Base-by-base conservation (phyloP, 2,888 invertebrate species). In the Cosmorhoe ocellata region DNA sequence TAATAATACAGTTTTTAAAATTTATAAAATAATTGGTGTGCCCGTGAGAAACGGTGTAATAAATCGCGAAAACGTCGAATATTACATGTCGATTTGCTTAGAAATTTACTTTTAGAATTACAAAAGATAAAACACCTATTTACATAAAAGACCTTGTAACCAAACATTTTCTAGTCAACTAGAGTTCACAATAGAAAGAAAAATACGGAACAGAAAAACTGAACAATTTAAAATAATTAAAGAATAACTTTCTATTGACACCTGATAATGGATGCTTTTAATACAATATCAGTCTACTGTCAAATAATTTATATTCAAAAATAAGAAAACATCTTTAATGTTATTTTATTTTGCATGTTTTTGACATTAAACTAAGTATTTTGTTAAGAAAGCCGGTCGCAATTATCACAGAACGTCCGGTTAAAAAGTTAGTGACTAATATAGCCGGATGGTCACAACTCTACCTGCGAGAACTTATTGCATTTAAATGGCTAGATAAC, bases 101-200 rank as follows among this genome's bases (percentile, higher is more conserved):
- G n/a, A n/a, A n/a, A n/a, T n/a, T n/a, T n/a, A 42, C 31, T 39
- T 47, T 45, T 41, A 42, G 46, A 38, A 40, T 56, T 46, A 53
- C 53, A 39, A 47, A 48, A 59, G 56, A 56, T 56, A 59, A 56
- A 46, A 56, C 36, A 12, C 7, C 45, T 36, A 58, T 56, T 53
- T 51, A 53, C 52, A 32, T 45, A 48, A 48, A 46, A 42, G 30
- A 39, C 9, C n/a, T 44, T 39, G 37, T 44, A 26, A 12, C 45
- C 51, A 54, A 46, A 48, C 36, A 10, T 33, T 28, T 14, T 40
- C 13, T 7, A 0, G 18, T n/a, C n/a, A n/a, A 24, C 10, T 49
- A 37, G 48, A 41, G 26, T 26, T 38, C 10, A n/a, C n/a, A 24
- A 10, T 4, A 24, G 1, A 24, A 6, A 24, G 24, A 3, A 1